A percentile compares a stretch with the other conserved stretches of the same genome.
Evolutionary conservation across 2,888 invertebrate genomes (phyloP).

Genomic region (Sisyra terminalis): DNA sequence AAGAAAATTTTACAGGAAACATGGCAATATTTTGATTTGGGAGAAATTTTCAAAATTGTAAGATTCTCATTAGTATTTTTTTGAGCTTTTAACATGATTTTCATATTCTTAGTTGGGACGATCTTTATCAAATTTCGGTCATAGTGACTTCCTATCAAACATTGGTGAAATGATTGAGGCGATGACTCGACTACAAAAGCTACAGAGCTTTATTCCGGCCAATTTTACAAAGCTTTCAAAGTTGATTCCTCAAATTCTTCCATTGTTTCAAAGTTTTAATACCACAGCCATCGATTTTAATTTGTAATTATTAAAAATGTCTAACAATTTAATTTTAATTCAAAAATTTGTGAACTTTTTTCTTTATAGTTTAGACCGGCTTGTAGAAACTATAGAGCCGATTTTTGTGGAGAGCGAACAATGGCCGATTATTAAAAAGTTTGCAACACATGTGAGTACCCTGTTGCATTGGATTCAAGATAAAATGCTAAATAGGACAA

Average conservation of each 20-base stretch:
- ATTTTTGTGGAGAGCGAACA: slow-evolving; percentile 4
- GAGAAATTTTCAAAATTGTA: slow-evolving; percentile 4
- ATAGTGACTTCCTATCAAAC: slow-evolving; percentile 28
- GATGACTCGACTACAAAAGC: slow-evolving; percentile 26
- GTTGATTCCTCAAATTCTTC: slow-evolving; percentile 9
- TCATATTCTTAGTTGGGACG: slow-evolving; percentile 24
- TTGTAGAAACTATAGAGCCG: slow-evolving; percentile 5
- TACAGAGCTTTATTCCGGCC: slow-evolving; percentile 30
- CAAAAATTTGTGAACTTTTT: no score
- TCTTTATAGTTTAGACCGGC: slow-evolving; percentile 6
- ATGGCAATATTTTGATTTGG: slow-evolving; percentile 1
- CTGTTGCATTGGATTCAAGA: slow-evolving; percentile 2
- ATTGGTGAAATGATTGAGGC: slow-evolving; percentile 29
- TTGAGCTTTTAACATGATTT: neutral
- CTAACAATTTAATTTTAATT: neutral
- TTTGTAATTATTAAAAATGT: slow-evolving; percentile 23
- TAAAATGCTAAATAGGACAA: neutral
- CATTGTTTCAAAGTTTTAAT: slow-evolving; percentile 10
- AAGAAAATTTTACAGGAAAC: neutral
- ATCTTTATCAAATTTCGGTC: slow-evolving; percentile 32
- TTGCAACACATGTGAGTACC: neutral
- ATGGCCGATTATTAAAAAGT: slow-evolving; percentile 4
- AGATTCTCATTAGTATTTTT: neutral
- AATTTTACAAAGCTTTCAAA: slow-evolving; percentile 21
- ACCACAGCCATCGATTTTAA: slow-evolving; percentile 22